Evolutionary conservation across 2,113 vertebrate species (phyloP).

Genomic region (Melospiza melodia): DNA sequence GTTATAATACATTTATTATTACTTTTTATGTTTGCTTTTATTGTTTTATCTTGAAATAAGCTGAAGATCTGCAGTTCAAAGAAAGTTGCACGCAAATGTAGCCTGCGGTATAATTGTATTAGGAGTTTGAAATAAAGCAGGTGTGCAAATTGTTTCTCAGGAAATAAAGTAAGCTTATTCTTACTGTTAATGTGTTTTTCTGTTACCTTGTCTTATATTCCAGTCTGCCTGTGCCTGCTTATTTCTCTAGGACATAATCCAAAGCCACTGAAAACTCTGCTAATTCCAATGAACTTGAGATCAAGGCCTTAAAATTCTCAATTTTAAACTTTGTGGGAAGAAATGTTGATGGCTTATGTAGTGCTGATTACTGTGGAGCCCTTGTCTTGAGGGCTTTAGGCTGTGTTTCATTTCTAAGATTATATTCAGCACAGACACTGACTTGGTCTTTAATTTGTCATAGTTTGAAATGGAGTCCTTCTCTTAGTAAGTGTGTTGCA

Average conservation of each 20-base stretch:
- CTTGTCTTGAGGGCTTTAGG: not conserved
- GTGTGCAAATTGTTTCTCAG: not conserved
- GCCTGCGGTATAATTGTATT: not conserved
- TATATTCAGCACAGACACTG: not conserved
- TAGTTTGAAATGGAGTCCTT: not conserved
- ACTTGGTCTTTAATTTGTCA: not conserved
- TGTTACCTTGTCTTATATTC: not conserved
- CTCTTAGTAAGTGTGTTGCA: not conserved
- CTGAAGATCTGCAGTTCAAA: not conserved
- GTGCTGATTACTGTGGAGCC: not conserved
- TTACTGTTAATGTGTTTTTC: not conserved
- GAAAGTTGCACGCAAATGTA: not conserved
- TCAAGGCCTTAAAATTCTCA: not conserved
- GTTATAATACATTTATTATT: not conserved
- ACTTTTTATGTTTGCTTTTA: not conserved
- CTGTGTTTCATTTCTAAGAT: not conserved
- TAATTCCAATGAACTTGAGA: not conserved
- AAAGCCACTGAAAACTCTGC: not conserved
- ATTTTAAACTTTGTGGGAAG: not conserved
- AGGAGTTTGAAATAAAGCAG: constrained; percentile 14
- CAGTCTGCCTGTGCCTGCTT: not conserved
- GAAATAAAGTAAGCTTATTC: not conserved
- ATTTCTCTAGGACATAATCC: not conserved
- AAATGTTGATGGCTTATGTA: not conserved
- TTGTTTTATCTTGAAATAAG: not conserved